These are phyloP conservation scores for Erebia ligea DNA, from an alignment of 2,888 invertebrate species.

Conservation along the genomic window DNA sequence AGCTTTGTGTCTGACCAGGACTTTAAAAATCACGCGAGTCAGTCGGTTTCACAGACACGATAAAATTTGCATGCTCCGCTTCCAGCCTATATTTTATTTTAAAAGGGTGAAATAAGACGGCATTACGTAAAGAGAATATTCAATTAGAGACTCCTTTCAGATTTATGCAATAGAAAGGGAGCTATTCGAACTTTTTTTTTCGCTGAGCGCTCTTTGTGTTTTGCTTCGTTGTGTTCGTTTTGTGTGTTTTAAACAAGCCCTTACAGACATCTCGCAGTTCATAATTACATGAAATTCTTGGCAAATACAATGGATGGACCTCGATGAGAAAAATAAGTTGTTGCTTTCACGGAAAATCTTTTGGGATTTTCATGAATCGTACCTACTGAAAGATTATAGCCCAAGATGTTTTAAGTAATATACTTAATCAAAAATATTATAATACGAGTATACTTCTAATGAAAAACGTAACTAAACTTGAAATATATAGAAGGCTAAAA, in stretches of 20 bases:
- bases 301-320: background rate
- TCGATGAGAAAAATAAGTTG: too few species aligned
- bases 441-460: too few species aligned
- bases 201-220: conserved; percentile 47
- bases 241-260: conserved; percentile 30
- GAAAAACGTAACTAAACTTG: too few species aligned
- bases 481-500: background rate
- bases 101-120: conserved; percentile 78
- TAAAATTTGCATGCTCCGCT: conserved; percentile 82
- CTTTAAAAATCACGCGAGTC: conserved; percentile 65
- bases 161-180: conserved; percentile 63
- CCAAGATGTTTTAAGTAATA: too few species aligned
- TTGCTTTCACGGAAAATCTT: too few species aligned
- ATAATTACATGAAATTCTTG: background rate
- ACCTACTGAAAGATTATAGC: too few species aligned
- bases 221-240: conserved; percentile 44
- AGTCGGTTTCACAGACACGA: conserved; percentile 69
- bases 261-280: background rate
- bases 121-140: conserved; percentile 80
- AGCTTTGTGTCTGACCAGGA: too few species aligned
- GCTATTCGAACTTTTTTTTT: conserved; percentile 58
- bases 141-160: conserved; percentile 75
- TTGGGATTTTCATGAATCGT: too few species aligned
- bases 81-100: conserved; percentile 79
- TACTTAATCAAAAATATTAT: too few species aligned